These are phyloP conservation scores for Pipistrellus nathusii DNA, from an alignment of 2,797 vertebrate species.

Conservation along the genomic window DNA sequence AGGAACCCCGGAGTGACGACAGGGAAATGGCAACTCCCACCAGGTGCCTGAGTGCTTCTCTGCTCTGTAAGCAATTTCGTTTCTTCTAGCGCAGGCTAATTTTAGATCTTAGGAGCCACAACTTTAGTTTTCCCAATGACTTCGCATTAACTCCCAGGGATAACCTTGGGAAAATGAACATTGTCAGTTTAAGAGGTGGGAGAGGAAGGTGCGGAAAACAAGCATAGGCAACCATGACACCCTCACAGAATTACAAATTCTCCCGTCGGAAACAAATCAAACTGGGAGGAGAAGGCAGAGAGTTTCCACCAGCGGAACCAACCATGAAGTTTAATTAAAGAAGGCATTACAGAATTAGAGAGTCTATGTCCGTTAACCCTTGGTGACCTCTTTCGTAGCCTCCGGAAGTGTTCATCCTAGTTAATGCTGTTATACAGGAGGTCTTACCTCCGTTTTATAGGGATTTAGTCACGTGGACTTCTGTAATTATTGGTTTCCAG, in stretches of 20 bases:
- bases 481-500: conserved; percentile 84
- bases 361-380: conserved; percentile 88
- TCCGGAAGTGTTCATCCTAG: conserved; percentile 89
- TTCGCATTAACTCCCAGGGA: conserved; percentile 12
- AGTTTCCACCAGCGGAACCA: conserved; percentile 73
- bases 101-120: neutral
- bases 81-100: neutral
- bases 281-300: conserved; percentile 71
- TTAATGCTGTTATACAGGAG: conserved; percentile 87
- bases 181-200: neutral
- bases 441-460: conserved; percentile 89
- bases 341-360: conserved; percentile 87
- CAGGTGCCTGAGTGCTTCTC: neutral
- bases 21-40: neutral
- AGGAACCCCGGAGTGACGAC: neutral
- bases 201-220: neutral
- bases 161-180: conserved; percentile 23
- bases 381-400: conserved; percentile 87
- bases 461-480: conserved; percentile 89
- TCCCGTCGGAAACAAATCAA: conserved; percentile 59
- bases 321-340: conserved; percentile 87
- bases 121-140: neutral
- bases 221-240: neutral
- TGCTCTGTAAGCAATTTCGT: neutral
- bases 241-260: conserved; percentile 53